Evolutionary conservation across 2,797 vertebrate genomes (phyloP).

Genomic region (Phylloscopus collybita): DNA sequence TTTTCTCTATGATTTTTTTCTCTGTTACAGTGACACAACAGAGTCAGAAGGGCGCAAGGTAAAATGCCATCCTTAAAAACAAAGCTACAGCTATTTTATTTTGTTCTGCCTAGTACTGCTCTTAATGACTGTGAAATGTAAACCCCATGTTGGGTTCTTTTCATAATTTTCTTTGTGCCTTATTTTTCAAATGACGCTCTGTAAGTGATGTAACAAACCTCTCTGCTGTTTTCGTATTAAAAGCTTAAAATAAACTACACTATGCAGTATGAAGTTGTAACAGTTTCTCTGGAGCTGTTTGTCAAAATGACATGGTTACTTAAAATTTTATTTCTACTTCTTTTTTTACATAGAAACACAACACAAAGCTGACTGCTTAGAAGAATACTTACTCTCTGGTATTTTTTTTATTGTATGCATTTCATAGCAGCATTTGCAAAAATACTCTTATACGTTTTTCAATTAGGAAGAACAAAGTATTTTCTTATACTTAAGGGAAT

Average conservation of each 20-base stretch:
- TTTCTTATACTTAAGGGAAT: background rate
- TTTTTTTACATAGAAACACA: background rate
- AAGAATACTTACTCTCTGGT: background rate
- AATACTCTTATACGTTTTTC: background rate
- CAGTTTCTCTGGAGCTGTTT: background rate
- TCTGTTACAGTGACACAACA: background rate
- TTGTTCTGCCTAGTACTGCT: background rate
- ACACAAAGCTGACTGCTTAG: background rate
- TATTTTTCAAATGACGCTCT: background rate
- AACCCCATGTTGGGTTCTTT: background rate
- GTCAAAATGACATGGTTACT: background rate
- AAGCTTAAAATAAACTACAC: background rate
- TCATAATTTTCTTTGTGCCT: background rate
- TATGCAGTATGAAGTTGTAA: background rate
- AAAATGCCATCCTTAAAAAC: background rate
- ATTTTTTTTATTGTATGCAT: background rate
- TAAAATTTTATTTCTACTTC: conserved; percentile 21
- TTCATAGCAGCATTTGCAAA: background rate
- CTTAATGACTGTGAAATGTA: background rate
- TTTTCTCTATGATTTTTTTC: background rate
- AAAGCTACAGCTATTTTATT: background rate
- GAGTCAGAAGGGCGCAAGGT: background rate
- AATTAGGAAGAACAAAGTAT: background rate
- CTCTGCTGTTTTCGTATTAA: background rate
- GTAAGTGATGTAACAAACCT: background rate